Evolutionary conservation across 2,888 invertebrate genomes (phyloP), one percentile per base, ranked within the genome.

Genomic region (Epistrophella euchroma): DNA sequence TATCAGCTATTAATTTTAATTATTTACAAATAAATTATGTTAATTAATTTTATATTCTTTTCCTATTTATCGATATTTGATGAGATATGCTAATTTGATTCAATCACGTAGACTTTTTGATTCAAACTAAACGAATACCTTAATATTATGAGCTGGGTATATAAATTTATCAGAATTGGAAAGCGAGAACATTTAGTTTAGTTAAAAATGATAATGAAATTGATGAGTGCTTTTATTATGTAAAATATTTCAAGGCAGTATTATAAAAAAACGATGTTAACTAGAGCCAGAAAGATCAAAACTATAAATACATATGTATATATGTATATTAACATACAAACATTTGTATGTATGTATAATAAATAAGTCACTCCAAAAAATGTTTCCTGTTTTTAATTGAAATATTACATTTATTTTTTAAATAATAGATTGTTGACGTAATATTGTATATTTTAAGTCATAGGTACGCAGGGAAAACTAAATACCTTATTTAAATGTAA

Each of bases 151-250:
- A 43, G n/a, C 15, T 40, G n/a, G n/a, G n/a, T n/a, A 15, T 19
- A 11, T 50, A 22, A 3, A 1, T 32, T 25, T 37, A 60, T 40
- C 2, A 22, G 4, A 13, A 28, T 32, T 64, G 66, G 19, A 17
- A 32, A 35, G 19, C 15, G 15, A 47, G 43, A 17, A 32, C 7
- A 15, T 47, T 62, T 11, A 28, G 32, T 66, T 66, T 47, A 47
- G 47, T 66, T 47, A 35, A 4, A 13, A 47, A 66, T 66, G 66
- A 47, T 66, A 35, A 66, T 66, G 47, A 47, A 47, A 4, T 17
- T 47, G 13, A 64, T 64, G 45, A 64, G 32, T 47, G 45, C 17
- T 64, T 11, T 64, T 45, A 47, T 45, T 47, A 64, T 64, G n/a
- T 47, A 6, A 45, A n/a, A 17, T 22, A 64, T 47, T 47, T 66